phyloP scores from a whole-genome alignment of 2,888 invertebrate genomes.

The Mythimna pallens region DNA sequence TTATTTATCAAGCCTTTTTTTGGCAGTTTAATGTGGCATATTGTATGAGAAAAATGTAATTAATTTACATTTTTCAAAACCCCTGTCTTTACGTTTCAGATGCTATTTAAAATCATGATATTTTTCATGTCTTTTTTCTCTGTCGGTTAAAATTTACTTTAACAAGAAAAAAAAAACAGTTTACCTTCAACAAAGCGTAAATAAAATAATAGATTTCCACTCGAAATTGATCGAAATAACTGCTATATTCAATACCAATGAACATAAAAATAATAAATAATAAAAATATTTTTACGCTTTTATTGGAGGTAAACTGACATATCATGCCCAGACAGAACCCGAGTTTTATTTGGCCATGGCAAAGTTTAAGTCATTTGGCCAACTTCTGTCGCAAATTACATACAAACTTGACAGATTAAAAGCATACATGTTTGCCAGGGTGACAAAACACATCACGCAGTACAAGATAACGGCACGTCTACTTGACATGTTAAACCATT shows the following conservation, averaged over 20 bases:
- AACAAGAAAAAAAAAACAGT: neutral
- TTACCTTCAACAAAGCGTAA: conserved; percentile 15
- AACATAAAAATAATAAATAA: conserved; percentile 45
- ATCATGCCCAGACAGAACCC: neutral
- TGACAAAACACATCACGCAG: neutral
- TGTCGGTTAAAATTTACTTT: neutral
- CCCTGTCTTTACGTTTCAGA: too few species aligned
- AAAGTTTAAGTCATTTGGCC: neutral
- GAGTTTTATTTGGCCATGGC: neutral
- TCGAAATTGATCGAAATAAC: conserved; percentile 40
- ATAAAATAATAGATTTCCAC: conserved; percentile 39
- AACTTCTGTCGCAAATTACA: neutral
- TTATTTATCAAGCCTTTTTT: conserved; percentile 10
- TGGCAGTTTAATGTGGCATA: conserved; percentile 13
- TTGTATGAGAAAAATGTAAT: conserved; percentile 21
- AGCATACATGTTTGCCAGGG: too few species aligned
- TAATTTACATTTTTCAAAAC: neutral
- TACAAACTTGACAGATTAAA: neutral
- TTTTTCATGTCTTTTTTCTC: neutral
- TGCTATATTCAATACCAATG: conserved; percentile 57
- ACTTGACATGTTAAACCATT: neutral
- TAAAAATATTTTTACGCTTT: conserved; percentile 30
- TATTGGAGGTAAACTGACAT: conserved; percentile 4
- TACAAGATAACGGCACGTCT: neutral
- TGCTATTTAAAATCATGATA: too few species aligned